Percentiles rank a stretch among this genome's conserved stretches.
These are phyloP conservation scores for Peromyscus polionotus DNA, from an alignment of 2,113 vertebrate genomes.

Conservation along the genomic window DNA sequence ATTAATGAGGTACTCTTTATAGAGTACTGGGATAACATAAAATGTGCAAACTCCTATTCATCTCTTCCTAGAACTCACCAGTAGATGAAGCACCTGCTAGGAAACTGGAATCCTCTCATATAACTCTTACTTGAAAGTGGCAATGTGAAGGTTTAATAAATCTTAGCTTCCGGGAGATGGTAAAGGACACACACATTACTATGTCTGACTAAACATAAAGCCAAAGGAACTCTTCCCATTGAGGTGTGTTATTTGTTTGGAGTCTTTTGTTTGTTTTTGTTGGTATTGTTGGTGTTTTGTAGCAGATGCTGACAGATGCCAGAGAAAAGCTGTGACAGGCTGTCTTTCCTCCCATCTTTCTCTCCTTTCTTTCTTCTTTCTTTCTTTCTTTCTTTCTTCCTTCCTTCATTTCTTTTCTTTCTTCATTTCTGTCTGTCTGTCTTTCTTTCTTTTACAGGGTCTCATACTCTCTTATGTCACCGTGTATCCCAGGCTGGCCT, in stretches of 20 bases:
- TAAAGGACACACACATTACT: not conserved
- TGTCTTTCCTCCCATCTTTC: not conserved
- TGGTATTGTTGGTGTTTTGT: not conserved
- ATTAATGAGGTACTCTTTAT: conserved; percentile 41
- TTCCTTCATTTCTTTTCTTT: not conserved
- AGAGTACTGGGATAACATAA: not conserved
- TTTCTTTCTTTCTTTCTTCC: not conserved
- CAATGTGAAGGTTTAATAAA: not conserved
- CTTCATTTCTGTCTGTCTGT: not conserved
- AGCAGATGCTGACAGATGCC: conserved; percentile 5
- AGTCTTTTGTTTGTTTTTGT: not conserved
- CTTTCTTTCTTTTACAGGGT: not conserved
- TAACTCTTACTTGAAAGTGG: not conserved
- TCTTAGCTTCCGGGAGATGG: not conserved
- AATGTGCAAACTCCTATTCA: not conserved
- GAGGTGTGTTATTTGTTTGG: not conserved
- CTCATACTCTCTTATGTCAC: not conserved
- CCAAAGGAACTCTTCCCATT: not conserved
- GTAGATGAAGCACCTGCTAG: conserved; percentile 11
- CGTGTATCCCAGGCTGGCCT: not conserved
- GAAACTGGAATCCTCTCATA: not conserved
- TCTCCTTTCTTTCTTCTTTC: too few species aligned
- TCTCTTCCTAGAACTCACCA: conserved; percentile 2
- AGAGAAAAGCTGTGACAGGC: not conserved
- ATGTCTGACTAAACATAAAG: not conserved